Percentiles rank a stretch among this genome's conserved stretches.
Conservation (phyloP, 2,888 invertebrate genomes). For the Ectemnius continuus region DNA sequence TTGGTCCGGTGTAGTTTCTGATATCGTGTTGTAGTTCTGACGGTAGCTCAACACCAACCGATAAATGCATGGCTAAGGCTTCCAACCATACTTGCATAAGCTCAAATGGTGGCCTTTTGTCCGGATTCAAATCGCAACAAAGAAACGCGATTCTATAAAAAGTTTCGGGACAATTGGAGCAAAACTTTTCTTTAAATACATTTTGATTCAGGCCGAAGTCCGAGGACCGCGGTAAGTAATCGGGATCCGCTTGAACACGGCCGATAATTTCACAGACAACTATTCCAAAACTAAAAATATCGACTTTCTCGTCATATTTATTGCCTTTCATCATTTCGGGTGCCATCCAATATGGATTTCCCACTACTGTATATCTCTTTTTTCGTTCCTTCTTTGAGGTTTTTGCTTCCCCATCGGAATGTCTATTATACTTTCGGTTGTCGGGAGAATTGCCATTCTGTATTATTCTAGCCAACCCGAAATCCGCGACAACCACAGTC, state of each 20-base stretch:
- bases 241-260: constrained; percentile 96
- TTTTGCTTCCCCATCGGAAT: constrained; percentile 77
- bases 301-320: constrained; percentile 97
- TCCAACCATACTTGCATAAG: constrained; percentile 94
- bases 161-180: constrained; percentile 89
- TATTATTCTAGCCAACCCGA: constrained; percentile 93
- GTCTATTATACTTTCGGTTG: constrained; percentile 73
- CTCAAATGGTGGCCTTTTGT: constrained; percentile 94
- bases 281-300: constrained; percentile 97
- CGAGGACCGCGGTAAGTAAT: constrained; percentile 92
- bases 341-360: constrained; percentile 99
- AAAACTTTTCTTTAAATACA: constrained; percentile 92
- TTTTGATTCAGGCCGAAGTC: constrained; percentile 95
- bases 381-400: constrained; percentile 85
- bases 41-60: constrained; percentile 83
- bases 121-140: constrained; percentile 94
- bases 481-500: constrained; percentile 96
- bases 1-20: constrained; percentile 83
- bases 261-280: constrained; percentile 98
- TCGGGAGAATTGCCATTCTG: constrained; percentile 78
- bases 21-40: constrained; percentile 87
- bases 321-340: constrained; percentile 99
- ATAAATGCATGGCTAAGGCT: constrained; percentile 86
- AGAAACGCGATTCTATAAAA: constrained; percentile 93
- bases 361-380: constrained; percentile 96